A percentile compares a stretch with the other conserved stretches of the same genome.
Conservation (phyloP, 2,113 vertebrate genomes). For the Balaeniceps rex region DNA sequence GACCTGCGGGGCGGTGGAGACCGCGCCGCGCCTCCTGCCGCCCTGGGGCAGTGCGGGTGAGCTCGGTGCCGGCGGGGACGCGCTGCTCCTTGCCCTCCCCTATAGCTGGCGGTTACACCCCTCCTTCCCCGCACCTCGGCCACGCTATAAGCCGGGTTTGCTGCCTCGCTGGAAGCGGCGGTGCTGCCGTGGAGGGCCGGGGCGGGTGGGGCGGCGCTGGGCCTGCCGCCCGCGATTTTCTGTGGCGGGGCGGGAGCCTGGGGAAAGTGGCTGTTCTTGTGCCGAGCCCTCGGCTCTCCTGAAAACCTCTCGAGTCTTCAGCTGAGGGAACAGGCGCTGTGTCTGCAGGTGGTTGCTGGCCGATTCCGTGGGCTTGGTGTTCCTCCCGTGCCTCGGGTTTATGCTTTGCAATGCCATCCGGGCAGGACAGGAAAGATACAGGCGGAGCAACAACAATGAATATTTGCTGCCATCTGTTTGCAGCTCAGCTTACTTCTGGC, state of each 20-base stretch:
- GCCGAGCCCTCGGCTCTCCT: not conserved
- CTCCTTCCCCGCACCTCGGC: not conserved
- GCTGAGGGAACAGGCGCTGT: not conserved
- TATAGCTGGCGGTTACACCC: too few species aligned
- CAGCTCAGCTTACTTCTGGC: accelerated
- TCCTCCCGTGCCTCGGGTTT: not conserved
- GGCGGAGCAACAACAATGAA: accelerated
- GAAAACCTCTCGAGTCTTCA: accelerated
- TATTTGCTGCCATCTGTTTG: accelerated
- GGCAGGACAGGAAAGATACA: accelerated
- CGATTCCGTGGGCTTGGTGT: not conserved
- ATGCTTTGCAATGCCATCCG: accelerated
- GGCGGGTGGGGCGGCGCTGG: not conserved
- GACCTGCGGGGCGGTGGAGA: not conserved
- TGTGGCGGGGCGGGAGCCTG: not conserved
- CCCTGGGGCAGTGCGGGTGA: not conserved
- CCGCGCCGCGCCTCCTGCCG: not conserved
- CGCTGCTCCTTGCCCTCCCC: too few species aligned
- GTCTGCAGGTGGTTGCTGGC: not conserved
- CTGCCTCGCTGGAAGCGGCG: too few species aligned
- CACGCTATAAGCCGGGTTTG: not conserved
- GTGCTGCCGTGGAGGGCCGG: not conserved
- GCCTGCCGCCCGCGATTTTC: not conserved
- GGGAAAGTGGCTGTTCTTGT: not conserved
- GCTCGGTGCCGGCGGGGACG: not conserved